phyloP scores from a whole-genome alignment of 2,113 vertebrate species.

The human region GRCh38 chr9:35353501-35354000 shows the following conservation, averaged over 20 bases:
- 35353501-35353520: slow-evolving; percentile 69
- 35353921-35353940: background rate
- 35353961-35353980: background rate
- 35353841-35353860: background rate
- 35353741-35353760: slow-evolving; percentile 89
- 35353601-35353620: background rate
- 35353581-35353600: slow-evolving; percentile 63
- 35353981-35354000: background rate
- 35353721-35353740: slow-evolving; percentile 93
- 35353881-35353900: background rate
- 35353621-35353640: slow-evolving; percentile 62
- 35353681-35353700: slow-evolving; percentile 92
- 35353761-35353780: slow-evolving; percentile 89
- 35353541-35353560: slow-evolving; percentile 69
- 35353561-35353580: slow-evolving; percentile 68
- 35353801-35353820: slow-evolving; percentile 88
- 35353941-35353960: background rate
- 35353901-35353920: background rate
- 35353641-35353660: slow-evolving; percentile 81
- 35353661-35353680: slow-evolving; percentile 88
- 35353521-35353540: slow-evolving; percentile 66
- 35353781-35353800: slow-evolving; percentile 90
- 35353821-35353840: slow-evolving; percentile 42
- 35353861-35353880: background rate
- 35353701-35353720: slow-evolving; percentile 94